A percentile compares a stretch with the other conserved stretches of the same genome.
phyloP scores from a whole-genome alignment of 2,888 invertebrate species.

The Chalcosyrphus nemorum region DNA sequence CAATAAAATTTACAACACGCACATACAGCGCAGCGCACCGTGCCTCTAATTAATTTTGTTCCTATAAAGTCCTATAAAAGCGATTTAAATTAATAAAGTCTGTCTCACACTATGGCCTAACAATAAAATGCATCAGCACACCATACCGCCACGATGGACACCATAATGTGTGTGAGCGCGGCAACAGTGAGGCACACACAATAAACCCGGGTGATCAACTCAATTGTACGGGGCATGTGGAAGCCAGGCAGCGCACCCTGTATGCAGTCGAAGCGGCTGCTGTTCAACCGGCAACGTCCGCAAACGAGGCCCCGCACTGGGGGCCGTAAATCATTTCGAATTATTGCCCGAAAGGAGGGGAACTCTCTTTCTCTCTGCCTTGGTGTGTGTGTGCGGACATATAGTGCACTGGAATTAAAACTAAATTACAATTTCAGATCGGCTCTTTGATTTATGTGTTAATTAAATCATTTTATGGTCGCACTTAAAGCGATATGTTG shows the following conservation, averaged over 20 bases:
- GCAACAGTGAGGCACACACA: conserved; percentile 36
- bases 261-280: conserved; percentile 37
- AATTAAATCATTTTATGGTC: conserved; percentile 79
- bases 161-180: conserved; percentile 37
- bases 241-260: conserved; percentile 52
- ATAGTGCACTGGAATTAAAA: conserved; percentile 76
- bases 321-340: conserved; percentile 74
- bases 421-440: conserved; percentile 77
- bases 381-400: conserved; percentile 39
- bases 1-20: conserved; percentile 49
- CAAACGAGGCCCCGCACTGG: conserved; percentile 64
- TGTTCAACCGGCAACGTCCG: conserved; percentile 49
- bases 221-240: conserved; percentile 58
- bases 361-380: no score
- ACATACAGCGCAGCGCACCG: conserved; percentile 34
- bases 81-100: conserved; percentile 72
- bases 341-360: conserved; percentile 69
- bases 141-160: conserved; percentile 31
- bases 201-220: conserved; percentile 65
- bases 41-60: conserved; percentile 68
- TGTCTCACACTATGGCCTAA: conserved; percentile 63
- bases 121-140: conserved; percentile 69
- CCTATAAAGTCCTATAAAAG: conserved; percentile 66
- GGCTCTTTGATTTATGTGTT: conserved; percentile 78
- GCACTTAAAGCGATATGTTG: conserved; percentile 75